Percentiles rank a stretch among this genome's conserved stretches.
Evolutionary conservation across 2,797 vertebrate species (phyloP).

Genomic region (Luscinia megarhynchos): DNA sequence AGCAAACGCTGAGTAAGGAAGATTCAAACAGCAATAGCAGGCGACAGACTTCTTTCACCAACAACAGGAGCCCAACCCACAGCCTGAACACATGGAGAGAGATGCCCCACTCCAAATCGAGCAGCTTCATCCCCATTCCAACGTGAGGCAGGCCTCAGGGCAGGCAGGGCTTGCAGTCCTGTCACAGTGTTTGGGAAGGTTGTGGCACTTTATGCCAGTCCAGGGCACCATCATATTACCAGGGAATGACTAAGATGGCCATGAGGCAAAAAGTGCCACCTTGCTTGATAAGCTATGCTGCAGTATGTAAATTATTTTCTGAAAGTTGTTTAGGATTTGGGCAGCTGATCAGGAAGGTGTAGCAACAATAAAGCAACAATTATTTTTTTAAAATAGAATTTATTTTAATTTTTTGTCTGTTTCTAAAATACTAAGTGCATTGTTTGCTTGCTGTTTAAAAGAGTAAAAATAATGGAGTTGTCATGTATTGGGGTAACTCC

Average conservation of each 20-base stretch:
- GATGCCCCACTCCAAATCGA: conserved; percentile 79
- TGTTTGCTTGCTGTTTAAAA: conserved; percentile 27
- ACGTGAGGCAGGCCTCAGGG: conserved; percentile 49
- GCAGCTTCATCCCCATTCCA: conserved; percentile 73
- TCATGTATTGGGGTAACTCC: not conserved
- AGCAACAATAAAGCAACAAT: conserved; percentile 1
- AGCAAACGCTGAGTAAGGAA: conserved; percentile 83
- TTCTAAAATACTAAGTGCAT: conserved; percentile 3
- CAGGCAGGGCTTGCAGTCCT: not conserved
- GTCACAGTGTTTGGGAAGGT: not conserved
- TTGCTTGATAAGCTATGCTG: conserved; percentile 26
- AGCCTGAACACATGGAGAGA: conserved; percentile 86
- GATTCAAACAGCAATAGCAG: conserved; percentile 90
- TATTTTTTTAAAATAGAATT: conserved; percentile 59
- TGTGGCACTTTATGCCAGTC: not conserved
- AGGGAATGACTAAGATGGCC: not conserved
- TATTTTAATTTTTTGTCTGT: not conserved
- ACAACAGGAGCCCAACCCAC: conserved; percentile 86
- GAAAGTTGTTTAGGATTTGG: conserved; percentile 15
- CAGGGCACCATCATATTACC: not conserved
- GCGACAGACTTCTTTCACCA: conserved; percentile 87
- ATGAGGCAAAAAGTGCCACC: not conserved
- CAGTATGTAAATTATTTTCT: conserved; percentile 22
- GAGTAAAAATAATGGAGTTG: not conserved
- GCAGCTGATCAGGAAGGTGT: not conserved